These are phyloP conservation scores for Himantopus leucocephalus DNA, from an alignment of 2,113 vertebrate genomes.

Conservation along the genomic window DNA sequence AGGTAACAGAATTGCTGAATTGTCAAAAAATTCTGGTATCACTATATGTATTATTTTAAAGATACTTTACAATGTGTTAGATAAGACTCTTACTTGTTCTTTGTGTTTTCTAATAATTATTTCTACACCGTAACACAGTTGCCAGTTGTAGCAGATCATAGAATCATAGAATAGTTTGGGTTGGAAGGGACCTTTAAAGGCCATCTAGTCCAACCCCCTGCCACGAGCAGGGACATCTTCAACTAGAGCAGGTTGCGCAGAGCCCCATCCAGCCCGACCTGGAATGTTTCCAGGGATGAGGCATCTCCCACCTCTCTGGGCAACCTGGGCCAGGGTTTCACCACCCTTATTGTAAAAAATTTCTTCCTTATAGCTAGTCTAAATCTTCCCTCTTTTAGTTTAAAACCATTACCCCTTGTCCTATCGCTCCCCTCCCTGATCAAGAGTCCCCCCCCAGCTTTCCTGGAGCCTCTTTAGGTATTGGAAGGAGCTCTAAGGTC, in stretches of 20 bases:
- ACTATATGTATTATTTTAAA: neutral
- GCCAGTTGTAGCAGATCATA: neutral
- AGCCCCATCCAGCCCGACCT: neutral
- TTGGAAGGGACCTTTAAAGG: neutral
- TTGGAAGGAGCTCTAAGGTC: fast-evolving
- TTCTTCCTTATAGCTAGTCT: neutral
- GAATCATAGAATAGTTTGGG: neutral
- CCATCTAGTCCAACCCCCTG: no score
- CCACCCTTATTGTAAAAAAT: neutral
- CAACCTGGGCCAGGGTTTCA: neutral
- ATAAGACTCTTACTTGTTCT: neutral
- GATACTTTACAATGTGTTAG: neutral
- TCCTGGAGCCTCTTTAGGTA: neutral
- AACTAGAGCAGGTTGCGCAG: neutral
- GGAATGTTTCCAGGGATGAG: neutral
- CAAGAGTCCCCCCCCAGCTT: neutral
- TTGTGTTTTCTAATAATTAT: neutral
- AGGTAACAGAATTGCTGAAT: neutral
- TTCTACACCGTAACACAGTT: neutral
- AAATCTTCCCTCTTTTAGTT: neutral
- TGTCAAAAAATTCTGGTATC: neutral
- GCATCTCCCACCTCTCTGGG: no score
- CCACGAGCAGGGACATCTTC: neutral
- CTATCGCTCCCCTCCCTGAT: neutral
- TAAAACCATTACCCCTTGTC: neutral